phyloP scores from a whole-genome alignment of 2,888 invertebrate genomes.

The Metallyticus violacea region DNA sequence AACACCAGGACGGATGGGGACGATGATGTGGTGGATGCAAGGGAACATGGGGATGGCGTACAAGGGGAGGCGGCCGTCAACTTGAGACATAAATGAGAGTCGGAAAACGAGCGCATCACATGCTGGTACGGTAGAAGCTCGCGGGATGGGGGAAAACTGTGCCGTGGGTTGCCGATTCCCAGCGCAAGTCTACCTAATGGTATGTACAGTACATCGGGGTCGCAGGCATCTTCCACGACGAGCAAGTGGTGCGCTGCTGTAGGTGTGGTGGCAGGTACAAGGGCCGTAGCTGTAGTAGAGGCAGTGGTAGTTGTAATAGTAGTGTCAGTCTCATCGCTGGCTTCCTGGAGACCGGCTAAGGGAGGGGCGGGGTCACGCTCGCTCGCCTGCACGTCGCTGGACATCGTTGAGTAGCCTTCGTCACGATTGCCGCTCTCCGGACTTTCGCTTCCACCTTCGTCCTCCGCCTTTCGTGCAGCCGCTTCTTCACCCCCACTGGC shows the following conservation, averaged over 20 bases:
- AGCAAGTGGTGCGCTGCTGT: slow-evolving; percentile 41
- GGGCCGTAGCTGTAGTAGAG: background rate
- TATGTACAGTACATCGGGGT: slow-evolving; percentile 66
- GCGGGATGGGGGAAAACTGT: slow-evolving; percentile 70
- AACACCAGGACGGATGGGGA: slow-evolving; percentile 59
- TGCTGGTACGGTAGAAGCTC: slow-evolving; percentile 69
- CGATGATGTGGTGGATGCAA: slow-evolving; percentile 58
- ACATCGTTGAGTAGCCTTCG: slow-evolving; percentile 83
- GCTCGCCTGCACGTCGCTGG: slow-evolving; percentile 70
- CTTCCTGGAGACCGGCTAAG: slow-evolving; percentile 64
- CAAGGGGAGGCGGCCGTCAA: slow-evolving; percentile 56
- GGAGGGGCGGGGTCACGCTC: background rate
- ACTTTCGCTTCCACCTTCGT: slow-evolving; percentile 65
- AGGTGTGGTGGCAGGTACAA: background rate
- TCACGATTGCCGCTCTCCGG: slow-evolving; percentile 75
- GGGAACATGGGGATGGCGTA: slow-evolving; percentile 44
- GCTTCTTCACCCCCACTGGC: background rate
- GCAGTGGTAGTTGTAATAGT: background rate
- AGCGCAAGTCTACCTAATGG: slow-evolving; percentile 60
- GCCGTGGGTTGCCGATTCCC: slow-evolving; percentile 57
- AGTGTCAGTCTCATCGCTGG: slow-evolving; percentile 54
- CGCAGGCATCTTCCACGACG: slow-evolving; percentile 57
- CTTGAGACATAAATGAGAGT: slow-evolving; percentile 70
- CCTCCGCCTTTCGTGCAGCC: slow-evolving; percentile 45
- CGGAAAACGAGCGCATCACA: slow-evolving; percentile 70